Conservation (phyloP, 2,888 invertebrate species). For the Gerris lacustris region DNA sequence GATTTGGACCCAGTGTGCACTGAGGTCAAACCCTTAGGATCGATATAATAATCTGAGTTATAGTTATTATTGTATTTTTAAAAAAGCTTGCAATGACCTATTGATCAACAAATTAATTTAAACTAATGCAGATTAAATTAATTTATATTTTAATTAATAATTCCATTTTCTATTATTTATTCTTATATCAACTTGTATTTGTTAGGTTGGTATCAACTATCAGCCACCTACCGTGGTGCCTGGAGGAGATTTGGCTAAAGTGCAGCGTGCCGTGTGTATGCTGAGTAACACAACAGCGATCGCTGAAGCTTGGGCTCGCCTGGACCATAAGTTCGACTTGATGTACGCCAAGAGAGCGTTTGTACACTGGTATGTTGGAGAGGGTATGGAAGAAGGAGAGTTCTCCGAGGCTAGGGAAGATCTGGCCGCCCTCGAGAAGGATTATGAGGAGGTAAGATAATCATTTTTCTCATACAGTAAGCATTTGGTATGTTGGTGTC, state of each 20-base stretch:
- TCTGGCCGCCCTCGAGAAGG: constrained; percentile 67
- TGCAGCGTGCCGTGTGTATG: constrained; percentile 95
- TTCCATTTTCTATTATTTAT: too few relatives aligned
- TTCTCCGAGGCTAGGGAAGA: constrained; percentile 43
- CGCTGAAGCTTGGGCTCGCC: constrained; percentile 91
- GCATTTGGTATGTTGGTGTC: too few relatives aligned
- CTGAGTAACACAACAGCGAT: constrained; percentile 95
- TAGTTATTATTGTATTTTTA: too few relatives aligned
- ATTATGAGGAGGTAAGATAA: constrained; percentile 60
- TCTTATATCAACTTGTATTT: not conserved
- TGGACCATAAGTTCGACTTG: constrained; percentile 91
- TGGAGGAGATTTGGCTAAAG: constrained; percentile 89
- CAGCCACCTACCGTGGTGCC: constrained; percentile 89
- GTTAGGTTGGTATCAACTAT: constrained; percentile 68
- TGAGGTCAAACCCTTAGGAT: too few relatives aligned
- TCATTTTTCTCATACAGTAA: too few relatives aligned
- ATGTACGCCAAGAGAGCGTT: constrained; percentile 97
- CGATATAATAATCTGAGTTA: too few relatives aligned
- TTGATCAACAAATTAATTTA: too few relatives aligned
- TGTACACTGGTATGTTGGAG: constrained; percentile 84
- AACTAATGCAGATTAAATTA: too few relatives aligned
- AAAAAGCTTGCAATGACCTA: too few relatives aligned
- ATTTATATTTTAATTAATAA: too few relatives aligned
- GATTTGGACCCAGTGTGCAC: too few relatives aligned
- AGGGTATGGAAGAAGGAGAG: constrained; percentile 74